Base-by-base conservation (phyloP, 2,888 invertebrate species). In the Leptura quadrifasciata region DNA sequence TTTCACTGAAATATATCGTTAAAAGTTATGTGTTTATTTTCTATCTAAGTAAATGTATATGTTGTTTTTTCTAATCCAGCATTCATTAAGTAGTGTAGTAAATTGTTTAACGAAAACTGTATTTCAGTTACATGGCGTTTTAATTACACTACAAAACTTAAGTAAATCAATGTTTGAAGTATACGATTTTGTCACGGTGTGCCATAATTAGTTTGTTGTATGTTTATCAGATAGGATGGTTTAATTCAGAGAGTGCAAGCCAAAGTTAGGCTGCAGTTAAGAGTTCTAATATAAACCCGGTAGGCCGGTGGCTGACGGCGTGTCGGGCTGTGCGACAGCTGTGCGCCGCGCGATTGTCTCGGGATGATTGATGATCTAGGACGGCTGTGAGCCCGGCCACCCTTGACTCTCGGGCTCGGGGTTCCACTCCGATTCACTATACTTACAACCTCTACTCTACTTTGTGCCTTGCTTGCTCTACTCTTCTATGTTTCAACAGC, bases 341-440 rank as follows among this genome's bases (percentile, higher is more conserved):
- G 91, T 90, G 91, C 90, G 89, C 90, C 88, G 89, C 90, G 90
- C 91, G 91, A 92, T 91, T 92, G 91, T 90, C 90, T 89, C 89
- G 86, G 89, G 86, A 91, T 92, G 92, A 92, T 92, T 91, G 92
- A 92, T 91, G 92, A 91, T 90, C 90, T 88, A 89, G 89, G 90
- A 90, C 90, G 90, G 89, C 84, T 83, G 83, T 77, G 83, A 85
- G 79, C 86, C 84, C 85, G 85, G 85, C 87, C 86, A 88, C 88
- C 88, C 87, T 87, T 86, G 86, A 87, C 85, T 87, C 88, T 85
- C 87, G 86, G 85, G 85, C 75, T 77, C 80, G 79, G 87, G 87
- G 86, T 86, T 87, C 86, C 86, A 86, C 83, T 86, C 83, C 84
- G 86, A 84, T 86, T 86, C 86, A 86, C 86, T 80, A 80, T 80